Evolutionary conservation across 2,113 vertebrate genomes (phyloP), one percentile per base, ranked within the genome.

Genomic region (Cheilinus undulatus): DNA sequence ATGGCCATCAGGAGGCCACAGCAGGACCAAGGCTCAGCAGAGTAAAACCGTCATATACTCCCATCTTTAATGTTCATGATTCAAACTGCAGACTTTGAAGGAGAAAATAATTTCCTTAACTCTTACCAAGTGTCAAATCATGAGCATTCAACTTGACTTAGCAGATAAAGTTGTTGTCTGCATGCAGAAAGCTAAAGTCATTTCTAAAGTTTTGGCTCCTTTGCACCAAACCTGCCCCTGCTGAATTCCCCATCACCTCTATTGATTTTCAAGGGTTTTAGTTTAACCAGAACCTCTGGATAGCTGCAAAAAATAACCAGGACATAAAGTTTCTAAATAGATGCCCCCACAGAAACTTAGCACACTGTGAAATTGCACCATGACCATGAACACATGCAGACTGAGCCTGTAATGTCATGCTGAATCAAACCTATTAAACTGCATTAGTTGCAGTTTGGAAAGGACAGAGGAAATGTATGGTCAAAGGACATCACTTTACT

Each of bases 221-320:
- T 45, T 38, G 17, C 69, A 65, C 60, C 52, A 73, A 69, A 66
- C 57, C 58, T 27, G 66, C 27, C 48, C 63, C 65, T 77, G 50
- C 58, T 73, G 62, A 64, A 14, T 67, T 76, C 73, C 66, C 51
- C 7, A 6, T 32, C 36, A 59, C 73, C 14, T 49, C 54, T 76
- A 90, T 91, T 88, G 86, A 91, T 91, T 91, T 88, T 84, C 73
- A 52, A 74, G 61, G 63, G 74, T 76, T 76, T 67, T 30, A 87
- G 62, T 46, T 80, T 88, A 84, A 80, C 84, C 65, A 77, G 49
- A 24, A 52, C 69, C 75, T 61, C 59, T 59, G 76, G 77, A 82
- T 80, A 85, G 58, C 69, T 59, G 24, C 36, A 42, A 72, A 50
- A 75, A 23, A 75, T 40, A 60, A 79, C 52, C 50, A 76, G 49